Evolutionary conservation across 2,888 invertebrate genomes (phyloP).

Genomic region (Volucella inflata): DNA sequence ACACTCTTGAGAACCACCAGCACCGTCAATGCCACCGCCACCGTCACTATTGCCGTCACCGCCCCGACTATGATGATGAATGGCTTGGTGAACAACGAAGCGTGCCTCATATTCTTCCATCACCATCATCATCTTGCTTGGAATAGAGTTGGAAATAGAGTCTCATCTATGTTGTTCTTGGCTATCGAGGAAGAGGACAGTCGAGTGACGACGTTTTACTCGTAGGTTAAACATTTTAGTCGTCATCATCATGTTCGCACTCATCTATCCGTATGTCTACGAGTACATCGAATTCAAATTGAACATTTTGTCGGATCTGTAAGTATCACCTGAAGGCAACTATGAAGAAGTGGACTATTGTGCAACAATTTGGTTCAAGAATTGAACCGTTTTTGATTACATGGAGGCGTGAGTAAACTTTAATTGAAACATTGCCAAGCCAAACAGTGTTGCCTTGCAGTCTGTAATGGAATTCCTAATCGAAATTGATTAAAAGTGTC

Average conservation of each 20-base stretch:
- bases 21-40: constrained; percentile 2
- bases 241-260: constrained; percentile 47
- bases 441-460: constrained; percentile 48
- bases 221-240: constrained; percentile 5
- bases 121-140: constrained; percentile 58
- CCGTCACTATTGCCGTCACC: constrained; percentile 1
- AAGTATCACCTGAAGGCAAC: constrained; percentile 71
- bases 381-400: constrained; percentile 75
- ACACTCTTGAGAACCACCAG: constrained; percentile 47
- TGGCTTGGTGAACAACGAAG: constrained; percentile 58
- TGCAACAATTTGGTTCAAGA: constrained; percentile 69
- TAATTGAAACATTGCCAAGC: constrained; percentile 66
- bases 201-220: background rate
- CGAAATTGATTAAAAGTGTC: too few relatives aligned
- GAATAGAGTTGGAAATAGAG: constrained; percentile 26
- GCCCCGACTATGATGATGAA: constrained; percentile 60
- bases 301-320: constrained; percentile 68
- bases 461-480: background rate
- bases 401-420: constrained; percentile 62
- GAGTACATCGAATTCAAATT: constrained; percentile 60
- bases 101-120: constrained; percentile 72
- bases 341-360: constrained; percentile 71
- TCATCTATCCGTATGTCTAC: constrained; percentile 3
- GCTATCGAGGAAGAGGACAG: background rate
- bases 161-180: constrained; percentile 59